Base-by-base conservation (phyloP, 2,113 vertebrate genomes). In the Rhinolophus ferrumequinum region DNA sequence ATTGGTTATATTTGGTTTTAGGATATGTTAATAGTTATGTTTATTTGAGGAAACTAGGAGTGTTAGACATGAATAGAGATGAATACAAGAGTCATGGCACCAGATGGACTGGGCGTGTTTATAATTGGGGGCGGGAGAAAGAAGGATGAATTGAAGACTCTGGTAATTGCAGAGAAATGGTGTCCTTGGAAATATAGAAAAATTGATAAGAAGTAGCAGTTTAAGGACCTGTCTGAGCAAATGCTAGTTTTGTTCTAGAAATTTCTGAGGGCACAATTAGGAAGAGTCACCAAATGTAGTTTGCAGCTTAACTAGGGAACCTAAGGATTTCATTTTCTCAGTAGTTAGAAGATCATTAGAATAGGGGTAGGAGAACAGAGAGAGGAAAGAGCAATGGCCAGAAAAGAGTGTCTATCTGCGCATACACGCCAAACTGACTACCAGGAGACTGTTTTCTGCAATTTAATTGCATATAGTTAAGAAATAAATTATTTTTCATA, bases 191-290 rank as follows among this genome's bases (percentile, higher is more conserved):
- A 94, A 72, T 64, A 75, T 0, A 69, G 11, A 70, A 18, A 76
- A 15, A 73, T 62, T 62, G 94, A 56, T 67, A 79, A 92, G 38
- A 76, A 75, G 47, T 72, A 83, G 35, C 12, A 73, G 24, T 62
- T 95, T 75, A 60, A 87, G 93, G 24, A 38, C 3, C 0, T 58
- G 11, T 56, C 9, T 72, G 52, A 70, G 62, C 18, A 90, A 90
- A 58, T 8, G 44, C 19, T 30, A 54, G 38, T 64, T 67, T 95
- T 83, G 5, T 87, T 64, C 33, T 24, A 88, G 77, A 54, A 85
- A 81, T 70, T 72, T 94, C 54, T 75, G n/a, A 56, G 22, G 15
- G 0, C 12, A 77, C 2, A 66, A 67, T 85, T 8, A 66, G 44
- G 11, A 60, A 90, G 6, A 60, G 8, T 85, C 24, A 52, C 11